Evolutionary conservation across 2,888 invertebrate genomes (phyloP), one percentile per base, ranked within the genome.

Genomic region (Nysson spinosus): DNA sequence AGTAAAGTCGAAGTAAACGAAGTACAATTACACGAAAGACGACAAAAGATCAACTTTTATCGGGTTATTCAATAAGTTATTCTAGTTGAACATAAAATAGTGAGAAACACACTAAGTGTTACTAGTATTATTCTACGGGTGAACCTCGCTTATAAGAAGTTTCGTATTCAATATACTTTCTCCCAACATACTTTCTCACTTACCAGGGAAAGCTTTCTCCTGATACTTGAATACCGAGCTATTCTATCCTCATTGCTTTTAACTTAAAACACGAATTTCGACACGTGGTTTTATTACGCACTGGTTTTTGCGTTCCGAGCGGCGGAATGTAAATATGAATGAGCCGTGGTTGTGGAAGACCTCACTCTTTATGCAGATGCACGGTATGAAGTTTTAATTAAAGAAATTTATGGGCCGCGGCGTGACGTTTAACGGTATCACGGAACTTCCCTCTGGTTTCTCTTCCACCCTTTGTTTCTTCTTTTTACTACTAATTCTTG

Each of bases 331-430:
- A 73, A 78, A 73, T 76, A 68, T 54, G 68, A 78, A 76, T 64
- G 76, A 72, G 67, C 51, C 28, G 56, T 28, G 34, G 47, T 60
- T 57, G 69, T 39, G 46, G 60, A 26, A 34, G 64, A 55, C 62
- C 63, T 54, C 28, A 47, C 55, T 60, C 69, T 69, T 63, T 73
- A 77, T 72, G 76, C 58, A 69, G 67, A 70, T 70, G 65, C 43
- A 42, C 50, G 24, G 62, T 61, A 76, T 60, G 73, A 77, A 76
- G 79, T 78, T 77, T 78, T 78, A 78, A 77, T 78, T 69, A 71
- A 77, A 69, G 77, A 57, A 77, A 77, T 79, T 79, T 78, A 78
- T 75, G 76, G 62, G 72, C 49, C 64, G 66, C 62, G 56, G 35
- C 62, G 47, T 65, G 67, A 71, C 69, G 56, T 78, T 72, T 76